These are phyloP conservation scores for Globia sparganii DNA, from an alignment of 2,888 invertebrate genomes.

Conservation along the genomic window DNA sequence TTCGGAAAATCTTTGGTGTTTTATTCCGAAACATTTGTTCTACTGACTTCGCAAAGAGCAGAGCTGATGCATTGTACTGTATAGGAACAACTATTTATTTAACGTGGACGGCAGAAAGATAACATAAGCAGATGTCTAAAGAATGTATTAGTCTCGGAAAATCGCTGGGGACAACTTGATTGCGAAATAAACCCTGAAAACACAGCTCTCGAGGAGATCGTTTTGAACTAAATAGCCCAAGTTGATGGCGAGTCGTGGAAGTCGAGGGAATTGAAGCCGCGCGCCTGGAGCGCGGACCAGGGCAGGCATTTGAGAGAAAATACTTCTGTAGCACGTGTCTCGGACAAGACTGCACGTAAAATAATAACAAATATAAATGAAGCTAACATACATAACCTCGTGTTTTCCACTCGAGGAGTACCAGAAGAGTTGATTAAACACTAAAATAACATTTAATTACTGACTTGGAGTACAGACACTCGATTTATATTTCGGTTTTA, in stretches of 20 bases:
- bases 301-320: constrained; percentile 49
- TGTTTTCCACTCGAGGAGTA: neutral
- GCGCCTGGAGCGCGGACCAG: constrained; percentile 37
- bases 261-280: constrained; percentile 64
- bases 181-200: constrained; percentile 75
- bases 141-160: constrained; percentile 57
- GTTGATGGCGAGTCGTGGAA: constrained; percentile 63
- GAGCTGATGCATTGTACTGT: constrained; percentile 11
- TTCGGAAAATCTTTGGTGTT: constrained; percentile 20
- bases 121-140: constrained; percentile 52
- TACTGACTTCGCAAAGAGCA: neutral
- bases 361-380: constrained; percentile 14
- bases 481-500: neutral
- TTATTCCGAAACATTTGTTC: constrained; percentile 28
- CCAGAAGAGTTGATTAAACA: constrained; percentile 1
- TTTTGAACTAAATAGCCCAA: constrained; percentile 72
- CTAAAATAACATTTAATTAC: neutral
- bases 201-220: constrained; percentile 71
- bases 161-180: constrained; percentile 73
- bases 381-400: neutral
- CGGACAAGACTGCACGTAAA: constrained; percentile 28
- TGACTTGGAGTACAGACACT: neutral
- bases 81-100: constrained; percentile 43
- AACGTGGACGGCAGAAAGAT: constrained; percentile 38
- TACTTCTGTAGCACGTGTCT: constrained; percentile 44